Evolutionary conservation across 1,140 invertebrate species (phyloP).

Genomic region (Cyphomyrmex costatus): DNA sequence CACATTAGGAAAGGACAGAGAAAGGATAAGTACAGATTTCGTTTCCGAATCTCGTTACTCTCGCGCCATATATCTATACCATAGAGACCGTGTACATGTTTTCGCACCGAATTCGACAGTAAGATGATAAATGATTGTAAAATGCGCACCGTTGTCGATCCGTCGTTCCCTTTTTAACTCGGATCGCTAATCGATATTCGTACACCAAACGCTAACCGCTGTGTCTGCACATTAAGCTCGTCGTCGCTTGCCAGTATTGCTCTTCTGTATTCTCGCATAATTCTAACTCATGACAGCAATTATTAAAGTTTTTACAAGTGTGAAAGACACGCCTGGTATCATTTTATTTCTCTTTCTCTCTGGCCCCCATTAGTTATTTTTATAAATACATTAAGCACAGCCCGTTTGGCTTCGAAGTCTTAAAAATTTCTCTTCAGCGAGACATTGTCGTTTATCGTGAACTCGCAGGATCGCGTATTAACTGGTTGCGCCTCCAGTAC

Average conservation of each 20-base stretch:
- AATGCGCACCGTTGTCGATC: constrained; percentile 68
- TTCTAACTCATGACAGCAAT: constrained; percentile 83
- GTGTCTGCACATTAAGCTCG: constrained; percentile 84
- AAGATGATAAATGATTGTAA: constrained; percentile 71
- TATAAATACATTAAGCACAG: neutral
- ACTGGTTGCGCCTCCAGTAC: constrained; percentile 86
- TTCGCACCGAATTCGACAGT: constrained; percentile 71
- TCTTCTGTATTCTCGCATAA: constrained; percentile 83
- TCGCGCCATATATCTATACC: constrained; percentile 71
- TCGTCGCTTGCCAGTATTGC: constrained; percentile 85
- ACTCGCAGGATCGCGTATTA: constrained; percentile 53
- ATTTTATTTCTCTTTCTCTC: neutral
- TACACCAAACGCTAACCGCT: constrained; percentile 82
- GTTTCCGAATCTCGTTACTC: constrained; percentile 69
- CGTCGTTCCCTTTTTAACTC: constrained; percentile 65
- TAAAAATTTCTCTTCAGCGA: constrained; percentile 26
- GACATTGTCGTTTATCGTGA: neutral
- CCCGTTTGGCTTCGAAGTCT: neutral
- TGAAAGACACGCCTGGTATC: constrained; percentile 62
- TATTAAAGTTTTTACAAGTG: constrained; percentile 85
- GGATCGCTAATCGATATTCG: constrained; percentile 76
- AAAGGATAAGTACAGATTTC: constrained; percentile 47
- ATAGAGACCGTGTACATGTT: constrained; percentile 69
- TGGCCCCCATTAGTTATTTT: neutral
- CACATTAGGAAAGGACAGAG: neutral